These are phyloP conservation scores for Zaprionus camerounensis DNA, from an alignment of 1,140 invertebrate genomes.

Conservation along the genomic window DNA sequence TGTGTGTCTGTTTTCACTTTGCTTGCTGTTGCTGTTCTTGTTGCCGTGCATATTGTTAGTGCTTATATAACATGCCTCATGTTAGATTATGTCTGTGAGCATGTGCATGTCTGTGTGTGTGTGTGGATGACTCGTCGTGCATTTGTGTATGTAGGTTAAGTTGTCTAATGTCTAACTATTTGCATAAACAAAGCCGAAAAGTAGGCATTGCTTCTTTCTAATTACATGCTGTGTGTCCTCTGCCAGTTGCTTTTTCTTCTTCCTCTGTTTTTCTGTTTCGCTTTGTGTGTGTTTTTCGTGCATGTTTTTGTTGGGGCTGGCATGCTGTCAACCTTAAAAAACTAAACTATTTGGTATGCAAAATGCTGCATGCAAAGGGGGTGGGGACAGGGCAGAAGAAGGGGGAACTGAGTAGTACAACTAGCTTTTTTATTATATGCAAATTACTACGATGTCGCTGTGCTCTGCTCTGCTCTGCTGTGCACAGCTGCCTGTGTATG, in stretches of 20 bases:
- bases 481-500: slow-evolving; percentile 14
- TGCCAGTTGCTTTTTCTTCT: slow-evolving; percentile 24
- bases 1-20: not conserved
- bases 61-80: slow-evolving; percentile 55
- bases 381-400: not conserved
- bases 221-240: slow-evolving; percentile 52
- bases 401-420: slow-evolving; percentile 27
- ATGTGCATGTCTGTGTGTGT: slow-evolving; percentile 7
- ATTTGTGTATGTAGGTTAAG: slow-evolving; percentile 67
- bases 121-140: not conserved
- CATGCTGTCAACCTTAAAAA: slow-evolving; percentile 64
- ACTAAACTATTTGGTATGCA: slow-evolving; percentile 72
- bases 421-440: slow-evolving; percentile 64
- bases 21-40: slow-evolving; percentile 19
- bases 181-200: slow-evolving; percentile 76
- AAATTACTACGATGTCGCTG: slow-evolving; percentile 42
- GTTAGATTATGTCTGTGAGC: slow-evolving; percentile 21
- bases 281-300: slow-evolving; percentile 9
- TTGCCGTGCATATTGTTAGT: slow-evolving; percentile 13
- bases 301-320: slow-evolving; percentile 18
- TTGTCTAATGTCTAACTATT: slow-evolving; percentile 72
- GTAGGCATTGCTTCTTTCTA: slow-evolving; percentile 64
- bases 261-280: not conserved
- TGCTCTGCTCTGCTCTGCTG: not conserved
- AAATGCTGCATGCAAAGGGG: slow-evolving; percentile 59